Base-by-base conservation (phyloP, 2,797 vertebrate genomes). In the Lagocephalus sceleratus region DNA sequence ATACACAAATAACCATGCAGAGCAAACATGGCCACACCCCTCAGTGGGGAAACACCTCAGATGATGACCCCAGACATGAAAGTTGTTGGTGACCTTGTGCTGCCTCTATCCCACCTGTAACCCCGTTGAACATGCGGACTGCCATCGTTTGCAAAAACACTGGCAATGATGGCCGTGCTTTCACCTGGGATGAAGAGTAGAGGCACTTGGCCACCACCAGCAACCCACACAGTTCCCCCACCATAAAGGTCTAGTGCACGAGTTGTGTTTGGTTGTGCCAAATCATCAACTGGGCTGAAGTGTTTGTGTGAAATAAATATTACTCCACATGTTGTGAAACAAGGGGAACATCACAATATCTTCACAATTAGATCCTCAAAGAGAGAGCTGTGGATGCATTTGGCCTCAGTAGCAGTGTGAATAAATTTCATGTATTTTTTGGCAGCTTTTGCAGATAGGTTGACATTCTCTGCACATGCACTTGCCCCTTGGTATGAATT, bases 121-220 rank as follows among this genome's bases (percentile, higher is more conserved):
- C 41, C 25, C 38, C 26, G 46, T 56, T 55, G 50, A 47, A 51
- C 26, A 10, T 10, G 26, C 2, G 26, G 26, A 10, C 26, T 10
- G 26, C 26, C 26, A 1, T 29, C 26, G 11, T 11, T 9, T 29
- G 26, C 26, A 9, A 7, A 9, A 10, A 10, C 26, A 1, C 26
- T 14, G 32, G 32, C 61, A 10, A 52, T 60, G 51, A 63, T 63
- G 59, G 59, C 55, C 0, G 11, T 3, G 48, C 69, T 81, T 86
- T 86, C 60, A 79, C 68, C 57, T 74, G 51, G 79, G 68, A 50
- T 73, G 75, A 84, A 79, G 69, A 62, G 19, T 51, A 35, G 26
- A 65, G 3, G 55, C 50, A 56, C 66, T 35, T 43, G 29, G 0
- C 41, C 51, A 64, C 59, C 52, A 54, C 57, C n/a, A 35, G 17